A percentile compares a stretch with the other conserved stretches of the same genome.
Conservation (phyloP, 1,140 invertebrate genomes). For the Adelges cooleyi region DNA sequence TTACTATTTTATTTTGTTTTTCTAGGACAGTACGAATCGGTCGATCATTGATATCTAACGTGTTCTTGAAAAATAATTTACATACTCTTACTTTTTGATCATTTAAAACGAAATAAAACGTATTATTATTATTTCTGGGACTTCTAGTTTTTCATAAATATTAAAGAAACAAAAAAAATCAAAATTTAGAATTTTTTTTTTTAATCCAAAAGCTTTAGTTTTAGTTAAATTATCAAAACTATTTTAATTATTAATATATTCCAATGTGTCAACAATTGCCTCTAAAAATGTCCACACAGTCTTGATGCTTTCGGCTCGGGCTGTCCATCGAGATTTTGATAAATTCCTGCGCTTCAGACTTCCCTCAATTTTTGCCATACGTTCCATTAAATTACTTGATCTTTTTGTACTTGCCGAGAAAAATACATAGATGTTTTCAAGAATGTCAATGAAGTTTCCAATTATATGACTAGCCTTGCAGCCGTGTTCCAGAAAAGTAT, state of each 20-base stretch:
- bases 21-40: constrained; percentile 18
- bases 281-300: not conserved
- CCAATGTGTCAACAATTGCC: not conserved
- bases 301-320: constrained; percentile 1
- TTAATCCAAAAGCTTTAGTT: not conserved
- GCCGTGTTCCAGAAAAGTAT: not conserved
- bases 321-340: constrained; percentile 21
- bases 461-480: constrained; percentile 13
- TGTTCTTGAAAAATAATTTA: constrained; percentile 27
- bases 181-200: constrained; percentile 8
- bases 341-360: not conserved
- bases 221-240: constrained; percentile 4
- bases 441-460: constrained; percentile 1
- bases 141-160: too few relatives aligned
- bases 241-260: constrained; percentile 3
- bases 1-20: constrained; percentile 14
- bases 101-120: constrained; percentile 19
- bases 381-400: constrained; percentile 3
- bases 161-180: constrained; percentile 8
- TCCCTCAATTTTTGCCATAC: not conserved
- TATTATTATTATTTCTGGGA: constrained; percentile 16
- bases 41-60: constrained; percentile 18
- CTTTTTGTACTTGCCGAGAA: constrained; percentile 6
- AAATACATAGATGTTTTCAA: not conserved
- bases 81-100: constrained; percentile 4